Evolutionary conservation across 2,888 invertebrate genomes (phyloP).

Genomic region (Aphidoletes aphidimyza): DNA sequence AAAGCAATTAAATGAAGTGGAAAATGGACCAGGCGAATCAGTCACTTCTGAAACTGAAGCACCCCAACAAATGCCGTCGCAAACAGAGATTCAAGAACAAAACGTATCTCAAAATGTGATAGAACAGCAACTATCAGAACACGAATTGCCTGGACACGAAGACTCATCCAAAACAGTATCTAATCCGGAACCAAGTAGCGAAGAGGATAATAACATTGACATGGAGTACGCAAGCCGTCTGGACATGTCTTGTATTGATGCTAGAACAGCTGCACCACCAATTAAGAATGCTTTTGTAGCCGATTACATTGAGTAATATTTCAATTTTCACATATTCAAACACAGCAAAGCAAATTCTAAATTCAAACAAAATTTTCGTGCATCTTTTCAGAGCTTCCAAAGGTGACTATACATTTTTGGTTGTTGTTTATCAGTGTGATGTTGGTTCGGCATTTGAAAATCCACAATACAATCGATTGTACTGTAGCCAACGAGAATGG

Average conservation of each 20-base stretch:
- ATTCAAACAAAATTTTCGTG: not conserved
- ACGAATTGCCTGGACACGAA: too few relatives aligned
- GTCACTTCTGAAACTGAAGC: not conserved
- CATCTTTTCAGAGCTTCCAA: conserved; percentile 61
- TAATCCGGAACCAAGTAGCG: too few relatives aligned
- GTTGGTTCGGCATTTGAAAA: conserved; percentile 68
- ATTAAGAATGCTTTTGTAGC: conserved; percentile 64
- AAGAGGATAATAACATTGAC: conserved; percentile 63
- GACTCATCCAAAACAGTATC: too few relatives aligned
- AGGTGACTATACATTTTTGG: conserved; percentile 68
- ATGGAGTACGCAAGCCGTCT: conserved; percentile 61
- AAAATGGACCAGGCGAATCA: not conserved
- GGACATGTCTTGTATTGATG: conserved; percentile 64
- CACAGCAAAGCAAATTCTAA: not conserved
- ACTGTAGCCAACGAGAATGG: conserved; percentile 71
- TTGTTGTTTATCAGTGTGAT: conserved; percentile 70
- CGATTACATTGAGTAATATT: conserved; percentile 62
- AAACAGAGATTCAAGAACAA: not conserved
- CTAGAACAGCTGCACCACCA: conserved; percentile 63
- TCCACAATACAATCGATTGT: conserved; percentile 67
- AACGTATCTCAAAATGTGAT: too few relatives aligned
- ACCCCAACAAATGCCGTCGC: conserved; percentile 37
- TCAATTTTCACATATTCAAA: not conserved
- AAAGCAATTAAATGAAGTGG: not conserved
- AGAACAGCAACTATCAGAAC: too few relatives aligned